phyloP scores from a whole-genome alignment of 2,888 invertebrate species.

The Pandemis corylana region DNA sequence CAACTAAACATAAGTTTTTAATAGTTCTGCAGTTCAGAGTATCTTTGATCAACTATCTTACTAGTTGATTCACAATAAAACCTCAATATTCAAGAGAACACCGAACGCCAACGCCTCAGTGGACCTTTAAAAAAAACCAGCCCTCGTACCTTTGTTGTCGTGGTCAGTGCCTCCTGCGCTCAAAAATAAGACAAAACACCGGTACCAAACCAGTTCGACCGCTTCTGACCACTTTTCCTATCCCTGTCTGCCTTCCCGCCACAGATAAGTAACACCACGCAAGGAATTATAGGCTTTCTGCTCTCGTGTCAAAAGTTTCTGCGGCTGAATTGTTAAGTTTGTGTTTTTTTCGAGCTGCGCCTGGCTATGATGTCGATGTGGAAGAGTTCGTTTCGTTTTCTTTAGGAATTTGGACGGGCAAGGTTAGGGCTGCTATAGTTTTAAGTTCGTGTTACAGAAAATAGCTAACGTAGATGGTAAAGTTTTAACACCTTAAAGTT shows the following conservation, averaged over 20 bases:
- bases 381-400: slow-evolving; percentile 77
- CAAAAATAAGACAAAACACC: slow-evolving; percentile 79
- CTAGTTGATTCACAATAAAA: background rate
- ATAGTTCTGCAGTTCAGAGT: background rate
- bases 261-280: slow-evolving; percentile 37
- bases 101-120: slow-evolving; percentile 22
- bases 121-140: slow-evolving; percentile 64
- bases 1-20: background rate
- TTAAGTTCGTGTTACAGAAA: background rate
- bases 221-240: slow-evolving; percentile 71
- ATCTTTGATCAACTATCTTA: background rate
- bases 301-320: slow-evolving; percentile 46
- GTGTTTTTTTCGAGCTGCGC: slow-evolving; percentile 43
- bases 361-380: slow-evolving; percentile 79
- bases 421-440: slow-evolving; percentile 52
- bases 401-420: slow-evolving; percentile 74
- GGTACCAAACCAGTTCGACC: slow-evolving; percentile 70
- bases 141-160: slow-evolving; percentile 81
- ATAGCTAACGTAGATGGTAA: background rate
- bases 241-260: slow-evolving; percentile 53
- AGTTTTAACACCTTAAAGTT: background rate
- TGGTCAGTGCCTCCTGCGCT: slow-evolving; percentile 83
- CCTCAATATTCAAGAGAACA: background rate
- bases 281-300: slow-evolving; percentile 48
- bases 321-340: slow-evolving; percentile 30